Percentiles rank a stretch among this genome's conserved stretches.
Evolutionary conservation across 2,797 vertebrate genomes (phyloP).

Genomic region (Poeciliopsis infans): DNA sequence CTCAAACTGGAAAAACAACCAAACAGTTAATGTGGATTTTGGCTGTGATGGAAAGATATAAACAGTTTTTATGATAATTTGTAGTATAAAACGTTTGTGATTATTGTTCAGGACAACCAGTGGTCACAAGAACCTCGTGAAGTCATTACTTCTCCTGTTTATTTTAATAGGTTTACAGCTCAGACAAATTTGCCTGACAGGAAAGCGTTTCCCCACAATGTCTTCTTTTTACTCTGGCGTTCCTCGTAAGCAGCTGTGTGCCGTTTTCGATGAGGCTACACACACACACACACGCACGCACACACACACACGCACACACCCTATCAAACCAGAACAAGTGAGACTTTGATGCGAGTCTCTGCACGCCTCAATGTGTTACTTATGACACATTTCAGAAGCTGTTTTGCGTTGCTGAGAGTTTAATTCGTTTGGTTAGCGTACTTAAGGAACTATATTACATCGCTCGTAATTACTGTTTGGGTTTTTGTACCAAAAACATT

Average conservation of each 20-base stretch:
- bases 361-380: constrained; percentile 65
- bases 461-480: constrained; percentile 8
- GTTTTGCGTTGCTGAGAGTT: constrained; percentile 51
- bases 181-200: constrained; percentile 82
- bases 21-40: constrained; percentile 31
- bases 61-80: constrained; percentile 40
- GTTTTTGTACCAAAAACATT: constrained; percentile 22
- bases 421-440: constrained; percentile 24
- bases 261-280: constrained; percentile 66
- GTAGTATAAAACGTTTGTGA: constrained; percentile 51
- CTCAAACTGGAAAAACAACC: constrained; percentile 26
- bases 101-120: constrained; percentile 58
- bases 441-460: constrained; percentile 21
- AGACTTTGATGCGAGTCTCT: constrained; percentile 66
- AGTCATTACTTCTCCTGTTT: constrained; percentile 69
- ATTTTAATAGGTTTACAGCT: constrained; percentile 79
- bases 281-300: constrained; percentile 44
- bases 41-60: constrained; percentile 38
- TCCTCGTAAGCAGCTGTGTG: constrained; percentile 79
- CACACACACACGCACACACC: constrained; percentile 54
- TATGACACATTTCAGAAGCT: constrained; percentile 62
- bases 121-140: constrained; percentile 58
- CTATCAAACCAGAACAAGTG: constrained; percentile 64
- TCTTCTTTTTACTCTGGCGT: constrained; percentile 80
- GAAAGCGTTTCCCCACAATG: constrained; percentile 76